These are phyloP conservation scores for Tautogolabrus adspersus DNA, from an alignment of 2,113 vertebrate species.

Conservation along the genomic window DNA sequence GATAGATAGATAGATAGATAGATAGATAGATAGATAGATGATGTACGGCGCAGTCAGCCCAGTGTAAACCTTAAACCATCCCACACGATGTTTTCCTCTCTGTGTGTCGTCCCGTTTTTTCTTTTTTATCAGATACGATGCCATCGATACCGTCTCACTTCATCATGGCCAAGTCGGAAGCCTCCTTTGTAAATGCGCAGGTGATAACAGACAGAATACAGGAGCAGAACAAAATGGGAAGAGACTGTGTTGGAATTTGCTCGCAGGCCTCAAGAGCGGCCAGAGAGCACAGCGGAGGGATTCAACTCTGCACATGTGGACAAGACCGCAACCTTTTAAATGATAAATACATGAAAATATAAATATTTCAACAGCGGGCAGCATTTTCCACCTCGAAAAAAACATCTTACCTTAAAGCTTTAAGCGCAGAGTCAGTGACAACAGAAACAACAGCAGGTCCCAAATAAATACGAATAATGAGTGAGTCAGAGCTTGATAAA, in stretches of 20 bases:
- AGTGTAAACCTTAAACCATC: constrained; percentile 6
- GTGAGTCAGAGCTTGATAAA: too few species aligned
- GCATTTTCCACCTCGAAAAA: too few species aligned
- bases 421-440: too few species aligned
- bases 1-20: constrained; percentile 8
- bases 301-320: background rate
- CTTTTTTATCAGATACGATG: constrained; percentile 69
- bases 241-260: constrained; percentile 71
- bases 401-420: too few species aligned
- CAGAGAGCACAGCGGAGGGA: constrained; percentile 7
- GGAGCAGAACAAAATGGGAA: constrained; percentile 72
- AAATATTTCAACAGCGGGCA: too few species aligned
- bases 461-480: too few species aligned
- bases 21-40: constrained; percentile 24
- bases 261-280: constrained; percentile 43
- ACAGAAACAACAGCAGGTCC: too few species aligned
- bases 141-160: constrained; percentile 74
- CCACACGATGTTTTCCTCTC: constrained; percentile 22
- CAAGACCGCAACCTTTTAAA: background rate
- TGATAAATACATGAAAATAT: background rate
- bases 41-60: constrained; percentile 1
- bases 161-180: constrained; percentile 84
- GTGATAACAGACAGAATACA: constrained; percentile 86
- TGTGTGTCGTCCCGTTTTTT: constrained; percentile 30
- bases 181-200: constrained; percentile 82